A percentile compares a stretch with the other conserved stretches of the same genome.
Evolutionary conservation across 2,888 invertebrate species (phyloP).

Genomic region (Agrotis clavis): DNA sequence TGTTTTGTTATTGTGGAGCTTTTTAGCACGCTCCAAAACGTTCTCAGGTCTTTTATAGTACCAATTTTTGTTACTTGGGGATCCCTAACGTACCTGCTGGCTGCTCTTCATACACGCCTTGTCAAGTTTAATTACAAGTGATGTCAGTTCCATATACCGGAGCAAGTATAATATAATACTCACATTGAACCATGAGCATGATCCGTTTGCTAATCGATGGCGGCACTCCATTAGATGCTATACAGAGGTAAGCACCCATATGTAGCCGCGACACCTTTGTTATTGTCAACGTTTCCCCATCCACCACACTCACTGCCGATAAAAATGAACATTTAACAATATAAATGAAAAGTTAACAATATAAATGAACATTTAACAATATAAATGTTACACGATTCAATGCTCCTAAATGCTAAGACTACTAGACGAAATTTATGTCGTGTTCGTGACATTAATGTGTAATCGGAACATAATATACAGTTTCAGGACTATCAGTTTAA

Average conservation of each 20-base stretch:
- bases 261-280: conserved; percentile 97
- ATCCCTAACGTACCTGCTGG: conserved; percentile 28
- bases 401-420: conserved; percentile 33
- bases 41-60: too few relatives aligned
- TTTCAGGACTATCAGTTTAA: conserved; percentile 21
- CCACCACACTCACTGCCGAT: conserved; percentile 95
- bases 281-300: conserved; percentile 96
- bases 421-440: conserved; percentile 45
- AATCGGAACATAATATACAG: conserved; percentile 19
- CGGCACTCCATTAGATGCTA: conserved; percentile 98
- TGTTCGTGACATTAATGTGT: conserved; percentile 40
- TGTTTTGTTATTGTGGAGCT: too few relatives aligned
- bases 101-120: conserved; percentile 18
- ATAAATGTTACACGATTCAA: conserved; percentile 41
- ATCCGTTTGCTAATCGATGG: conserved; percentile 97
- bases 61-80: too few relatives aligned
- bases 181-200: conserved; percentile 95
- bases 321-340: conserved; percentile 44
- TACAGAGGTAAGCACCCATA: conserved; percentile 98
- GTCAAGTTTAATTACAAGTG: conserved; percentile 38
- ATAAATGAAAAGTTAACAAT: conserved; percentile 37
- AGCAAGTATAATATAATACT: conserved; percentile 89
- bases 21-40: too few relatives aligned
- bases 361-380: conserved; percentile 32
- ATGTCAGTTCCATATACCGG: conserved; percentile 39